Percentiles rank a stretch among this genome's conserved stretches.
Conservation (phyloP, 1,140 invertebrate species). For the Drosophila insularis region DNA sequence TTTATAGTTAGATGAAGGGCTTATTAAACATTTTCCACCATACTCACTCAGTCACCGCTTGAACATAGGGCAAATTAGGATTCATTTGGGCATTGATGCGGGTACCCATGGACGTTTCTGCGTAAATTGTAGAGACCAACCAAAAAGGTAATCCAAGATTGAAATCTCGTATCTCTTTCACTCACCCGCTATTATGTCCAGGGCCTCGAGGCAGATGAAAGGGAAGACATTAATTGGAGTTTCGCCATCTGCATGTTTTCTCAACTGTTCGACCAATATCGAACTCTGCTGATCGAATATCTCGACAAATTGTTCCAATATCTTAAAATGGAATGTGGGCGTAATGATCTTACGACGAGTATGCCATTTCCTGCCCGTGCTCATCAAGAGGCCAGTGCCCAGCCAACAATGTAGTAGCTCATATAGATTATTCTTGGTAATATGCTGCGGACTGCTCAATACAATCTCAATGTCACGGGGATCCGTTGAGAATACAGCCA, state of each 20-base stretch:
- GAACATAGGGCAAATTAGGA: conserved; percentile 87
- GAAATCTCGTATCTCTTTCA: background rate
- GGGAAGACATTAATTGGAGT: conserved; percentile 60
- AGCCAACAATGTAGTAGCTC: conserved; percentile 82
- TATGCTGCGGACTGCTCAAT: conserved; percentile 61
- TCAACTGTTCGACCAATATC: conserved; percentile 84
- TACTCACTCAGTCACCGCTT: conserved; percentile 86
- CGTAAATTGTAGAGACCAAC: too few relatives aligned
- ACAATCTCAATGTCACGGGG: conserved; percentile 58
- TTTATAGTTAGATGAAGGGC: background rate
- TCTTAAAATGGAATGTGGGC: conserved; percentile 93
- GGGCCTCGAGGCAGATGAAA: conserved; percentile 51
- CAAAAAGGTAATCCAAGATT: background rate
- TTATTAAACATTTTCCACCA: background rate
- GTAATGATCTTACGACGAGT: conserved; percentile 84
- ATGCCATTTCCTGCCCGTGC: conserved; percentile 71
- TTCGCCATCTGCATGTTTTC: conserved; percentile 78
- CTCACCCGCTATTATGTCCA: conserved; percentile 70
- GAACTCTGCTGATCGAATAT: conserved; percentile 87
- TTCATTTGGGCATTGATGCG: conserved; percentile 88
- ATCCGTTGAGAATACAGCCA: conserved; percentile 81
- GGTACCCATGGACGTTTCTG: conserved; percentile 92
- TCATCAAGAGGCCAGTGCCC: conserved; percentile 82
- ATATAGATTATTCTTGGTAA: conserved; percentile 76
- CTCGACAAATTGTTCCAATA: conserved; percentile 88